Percentiles rank a stretch among this genome's conserved stretches.
Conservation (phyloP, 1,140 invertebrate genomes). For the Trichonephila inaurata region DNA sequence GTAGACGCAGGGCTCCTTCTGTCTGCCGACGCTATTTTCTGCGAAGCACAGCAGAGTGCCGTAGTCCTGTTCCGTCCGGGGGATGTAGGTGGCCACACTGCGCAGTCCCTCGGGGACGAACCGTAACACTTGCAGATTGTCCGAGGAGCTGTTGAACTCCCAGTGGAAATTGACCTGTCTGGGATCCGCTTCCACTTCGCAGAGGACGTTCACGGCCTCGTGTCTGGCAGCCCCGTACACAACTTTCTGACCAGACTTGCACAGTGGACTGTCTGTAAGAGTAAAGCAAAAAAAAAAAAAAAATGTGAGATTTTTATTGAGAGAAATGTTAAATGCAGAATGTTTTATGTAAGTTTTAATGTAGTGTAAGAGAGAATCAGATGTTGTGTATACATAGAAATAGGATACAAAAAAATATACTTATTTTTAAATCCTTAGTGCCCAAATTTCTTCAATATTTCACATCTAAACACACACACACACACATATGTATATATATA, state of each 20-base stretch:
- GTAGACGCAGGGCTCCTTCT: conserved; percentile 77
- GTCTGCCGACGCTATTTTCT: conserved; percentile 77
- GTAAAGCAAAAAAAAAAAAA: neutral
- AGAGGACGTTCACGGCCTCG: conserved; percentile 92
- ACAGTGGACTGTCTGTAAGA: conserved; percentile 90
- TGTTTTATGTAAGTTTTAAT: too few relatives aligned
- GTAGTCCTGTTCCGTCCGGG: conserved; percentile 85
- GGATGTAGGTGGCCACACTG: conserved; percentile 86
- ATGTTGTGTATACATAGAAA: too few relatives aligned
- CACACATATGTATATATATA: too few relatives aligned
- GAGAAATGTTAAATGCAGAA: too few relatives aligned
- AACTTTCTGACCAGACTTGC: conserved; percentile 88
- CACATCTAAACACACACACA: too few relatives aligned
- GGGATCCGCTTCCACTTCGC: conserved; percentile 94
- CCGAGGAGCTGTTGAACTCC: conserved; percentile 95
- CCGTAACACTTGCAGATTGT: conserved; percentile 85
- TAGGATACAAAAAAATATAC: too few relatives aligned
- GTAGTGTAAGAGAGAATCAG: too few relatives aligned
- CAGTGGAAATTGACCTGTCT: conserved; percentile 89
- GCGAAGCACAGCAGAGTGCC: conserved; percentile 82
- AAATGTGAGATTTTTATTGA: neutral
- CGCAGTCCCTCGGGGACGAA: conserved; percentile 82
- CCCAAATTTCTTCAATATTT: too few relatives aligned
- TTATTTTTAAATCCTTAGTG: too few relatives aligned
- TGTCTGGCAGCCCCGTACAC: conserved; percentile 94